Percentiles rank a stretch among this genome's conserved stretches.
phyloP scores from a whole-genome alignment of 2,797 vertebrate genomes.

The Gila robusta region DNA sequence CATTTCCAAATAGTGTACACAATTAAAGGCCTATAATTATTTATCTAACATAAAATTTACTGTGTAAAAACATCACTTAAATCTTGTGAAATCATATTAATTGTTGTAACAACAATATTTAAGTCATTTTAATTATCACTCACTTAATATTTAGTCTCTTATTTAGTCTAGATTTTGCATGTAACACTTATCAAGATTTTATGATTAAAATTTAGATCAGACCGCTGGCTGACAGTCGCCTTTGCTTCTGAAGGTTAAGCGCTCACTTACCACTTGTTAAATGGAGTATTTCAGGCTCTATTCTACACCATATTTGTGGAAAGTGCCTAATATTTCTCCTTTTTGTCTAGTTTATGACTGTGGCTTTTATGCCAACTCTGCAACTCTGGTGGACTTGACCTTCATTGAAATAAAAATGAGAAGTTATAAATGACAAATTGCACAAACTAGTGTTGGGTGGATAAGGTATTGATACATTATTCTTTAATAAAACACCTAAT shows the following conservation, averaged over 20 bases:
- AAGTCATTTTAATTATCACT: neutral
- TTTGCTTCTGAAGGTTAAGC: neutral
- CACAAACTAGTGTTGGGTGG: neutral
- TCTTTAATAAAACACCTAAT: conserved; percentile 45
- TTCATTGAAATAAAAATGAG: neutral
- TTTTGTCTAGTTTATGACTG: neutral
- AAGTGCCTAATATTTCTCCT: neutral
- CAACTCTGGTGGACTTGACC: neutral
- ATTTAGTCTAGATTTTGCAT: neutral
- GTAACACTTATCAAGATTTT: neutral
- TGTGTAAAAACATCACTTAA: neutral
- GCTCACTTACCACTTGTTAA: neutral
- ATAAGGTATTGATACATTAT: neutral
- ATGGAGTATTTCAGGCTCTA: neutral
- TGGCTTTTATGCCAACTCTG: neutral
- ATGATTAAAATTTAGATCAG: neutral
- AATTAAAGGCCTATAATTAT: neutral
- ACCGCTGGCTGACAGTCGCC: neutral
- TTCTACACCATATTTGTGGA: neutral
- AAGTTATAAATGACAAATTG: neutral
- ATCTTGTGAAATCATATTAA: neutral
- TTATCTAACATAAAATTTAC: neutral
- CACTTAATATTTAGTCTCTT: neutral
- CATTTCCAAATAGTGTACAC: neutral
- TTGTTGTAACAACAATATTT: neutral